A percentile compares a stretch with the other conserved stretches of the same genome.
These are phyloP conservation scores for Nanorana parkeri DNA, from an alignment of 2,113 vertebrate genomes.

Conservation along the genomic window DNA sequence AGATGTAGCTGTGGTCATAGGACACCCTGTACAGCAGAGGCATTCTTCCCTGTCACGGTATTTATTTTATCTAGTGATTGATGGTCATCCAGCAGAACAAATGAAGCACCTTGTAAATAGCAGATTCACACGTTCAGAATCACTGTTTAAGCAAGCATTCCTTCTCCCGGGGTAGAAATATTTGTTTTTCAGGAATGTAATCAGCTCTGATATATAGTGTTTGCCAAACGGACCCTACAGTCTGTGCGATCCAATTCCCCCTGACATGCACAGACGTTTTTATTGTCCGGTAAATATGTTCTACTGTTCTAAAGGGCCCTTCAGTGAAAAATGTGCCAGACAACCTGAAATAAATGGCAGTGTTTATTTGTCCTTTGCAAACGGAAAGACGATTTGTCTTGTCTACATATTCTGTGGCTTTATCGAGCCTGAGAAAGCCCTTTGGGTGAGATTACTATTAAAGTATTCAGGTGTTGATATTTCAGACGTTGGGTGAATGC, in stretches of 20 bases:
- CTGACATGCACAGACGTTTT: background rate
- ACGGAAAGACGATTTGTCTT: background rate
- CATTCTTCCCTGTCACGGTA: conserved; percentile 40
- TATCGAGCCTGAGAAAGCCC: background rate
- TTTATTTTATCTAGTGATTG: conserved; percentile 47
- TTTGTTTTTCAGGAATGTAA: conserved; percentile 56
- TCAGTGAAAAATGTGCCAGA: background rate
- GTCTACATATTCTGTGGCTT: background rate
- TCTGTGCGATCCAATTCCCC: conserved; percentile 14
- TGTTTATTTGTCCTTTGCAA: background rate
- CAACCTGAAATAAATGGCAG: background rate
- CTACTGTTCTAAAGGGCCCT: background rate
- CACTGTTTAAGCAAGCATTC: conserved; percentile 54
- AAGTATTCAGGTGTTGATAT: background rate
- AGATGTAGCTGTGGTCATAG: background rate
- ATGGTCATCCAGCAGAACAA: conserved; percentile 39
- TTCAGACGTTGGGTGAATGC: background rate
- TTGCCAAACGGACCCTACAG: conserved; percentile 26
- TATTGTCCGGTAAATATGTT: conserved; percentile 25
- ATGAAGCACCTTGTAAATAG: conserved; percentile 50
- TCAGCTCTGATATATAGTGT: conserved; percentile 53
- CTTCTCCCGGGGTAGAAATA: conserved; percentile 40
- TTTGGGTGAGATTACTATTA: background rate
- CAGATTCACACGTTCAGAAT: conserved; percentile 20
- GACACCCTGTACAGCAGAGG: background rate